Percentiles rank a stretch among this genome's conserved stretches.
Evolutionary conservation across 1,140 invertebrate genomes (phyloP).

Genomic region (Notospermus geniculatus): DNA sequence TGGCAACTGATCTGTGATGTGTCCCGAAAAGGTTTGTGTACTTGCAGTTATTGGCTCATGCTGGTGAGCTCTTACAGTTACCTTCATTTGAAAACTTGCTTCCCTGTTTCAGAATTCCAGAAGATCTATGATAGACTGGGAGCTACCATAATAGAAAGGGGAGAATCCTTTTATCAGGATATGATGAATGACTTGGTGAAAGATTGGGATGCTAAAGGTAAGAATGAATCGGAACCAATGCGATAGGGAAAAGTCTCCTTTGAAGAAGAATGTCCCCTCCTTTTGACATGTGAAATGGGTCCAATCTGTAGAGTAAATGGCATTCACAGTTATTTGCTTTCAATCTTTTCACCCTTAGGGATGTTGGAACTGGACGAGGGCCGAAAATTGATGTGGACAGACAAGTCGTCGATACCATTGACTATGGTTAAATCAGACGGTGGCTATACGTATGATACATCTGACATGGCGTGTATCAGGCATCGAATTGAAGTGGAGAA

Average conservation of each 20-base stretch:
- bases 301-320: too few relatives aligned
- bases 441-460: conserved; percentile 98
- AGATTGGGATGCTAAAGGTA: conserved; percentile 70
- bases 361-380: conserved; percentile 87
- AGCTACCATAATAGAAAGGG: conserved; percentile 72
- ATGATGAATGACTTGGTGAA: conserved; percentile 83
- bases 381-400: conserved; percentile 86
- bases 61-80: too few relatives aligned
- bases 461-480: conserved; percentile 89
- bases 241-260: too few relatives aligned
- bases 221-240: too few relatives aligned
- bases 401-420: conserved; percentile 67
- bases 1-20: conserved; percentile 97
- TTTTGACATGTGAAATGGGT: too few relatives aligned
- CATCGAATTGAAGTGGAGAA: conserved; percentile 87
- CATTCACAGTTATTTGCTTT: too few relatives aligned
- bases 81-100: too few relatives aligned
- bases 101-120: conserved; percentile 80
- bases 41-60: too few relatives aligned
- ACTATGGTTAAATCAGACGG: conserved; percentile 98
- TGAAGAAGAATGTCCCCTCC: too few relatives aligned
- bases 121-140: conserved; percentile 66
- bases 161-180: conserved; percentile 97
- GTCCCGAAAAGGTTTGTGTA: conserved; percentile 73
- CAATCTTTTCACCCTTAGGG: conserved; percentile 36